phyloP scores from a whole-genome alignment of 2,888 invertebrate species.

The Sarcophaga caerulescens region DNA sequence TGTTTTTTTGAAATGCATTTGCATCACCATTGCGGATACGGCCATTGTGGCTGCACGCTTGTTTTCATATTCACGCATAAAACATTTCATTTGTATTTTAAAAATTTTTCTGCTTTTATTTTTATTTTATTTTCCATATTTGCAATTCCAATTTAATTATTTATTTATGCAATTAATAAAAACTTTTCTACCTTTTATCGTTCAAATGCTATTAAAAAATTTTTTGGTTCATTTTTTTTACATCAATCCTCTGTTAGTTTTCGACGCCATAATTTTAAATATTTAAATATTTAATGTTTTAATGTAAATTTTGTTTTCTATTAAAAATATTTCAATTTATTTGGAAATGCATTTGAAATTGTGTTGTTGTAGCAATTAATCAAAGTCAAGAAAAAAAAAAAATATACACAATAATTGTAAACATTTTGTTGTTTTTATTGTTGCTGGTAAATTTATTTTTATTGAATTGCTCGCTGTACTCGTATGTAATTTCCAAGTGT shows the following conservation, averaged over 20 bases:
- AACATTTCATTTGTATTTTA: conserved; percentile 6
- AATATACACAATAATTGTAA: no score
- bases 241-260: not conserved
- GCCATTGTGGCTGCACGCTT: not conserved
- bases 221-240: not conserved
- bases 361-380: no score
- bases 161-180: conserved; percentile 26
- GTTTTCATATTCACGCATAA: conserved; percentile 37
- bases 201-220: not conserved
- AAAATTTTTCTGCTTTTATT: not conserved
- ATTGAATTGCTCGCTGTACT: no score
- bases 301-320: not conserved
- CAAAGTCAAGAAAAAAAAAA: no score
- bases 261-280: not conserved
- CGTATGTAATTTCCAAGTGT: no score
- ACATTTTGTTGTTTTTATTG: no score
- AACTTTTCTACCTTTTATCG: no score
- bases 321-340: not conserved
- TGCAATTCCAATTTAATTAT: conserved; percentile 18
- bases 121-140: not conserved
- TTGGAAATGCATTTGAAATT: not conserved
- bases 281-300: not conserved
- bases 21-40: not conserved
- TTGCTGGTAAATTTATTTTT: no score
- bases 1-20: conserved; percentile 6